Conservation (phyloP, 2,888 invertebrate genomes). For the Metalampra italica region DNA sequence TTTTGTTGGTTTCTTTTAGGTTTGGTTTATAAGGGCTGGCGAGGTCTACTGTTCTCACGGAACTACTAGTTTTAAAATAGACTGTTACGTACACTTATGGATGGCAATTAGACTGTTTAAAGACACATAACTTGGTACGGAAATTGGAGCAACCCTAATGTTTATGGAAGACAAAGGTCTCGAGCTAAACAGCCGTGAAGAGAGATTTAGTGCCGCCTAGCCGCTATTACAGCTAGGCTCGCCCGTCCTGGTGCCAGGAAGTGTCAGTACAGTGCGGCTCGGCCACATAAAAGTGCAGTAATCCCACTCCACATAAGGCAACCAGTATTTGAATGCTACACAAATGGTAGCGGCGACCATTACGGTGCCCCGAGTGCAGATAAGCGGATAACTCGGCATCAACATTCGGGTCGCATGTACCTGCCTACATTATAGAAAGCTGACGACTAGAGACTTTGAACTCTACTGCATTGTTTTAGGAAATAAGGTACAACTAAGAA, state of each 20-base stretch:
- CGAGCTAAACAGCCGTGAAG: neutral
- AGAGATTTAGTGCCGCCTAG: neutral
- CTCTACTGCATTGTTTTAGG: conserved; percentile 11
- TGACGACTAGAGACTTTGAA: neutral
- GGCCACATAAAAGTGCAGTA: conserved; percentile 20
- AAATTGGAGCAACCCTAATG: neutral
- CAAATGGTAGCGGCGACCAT: conserved; percentile 18
- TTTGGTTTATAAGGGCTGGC: no score
- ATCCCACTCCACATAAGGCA: conserved; percentile 14
- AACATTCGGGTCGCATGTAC: conserved; percentile 48
- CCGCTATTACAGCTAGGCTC: no score
- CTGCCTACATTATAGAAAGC: no score
- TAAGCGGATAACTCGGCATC: conserved; percentile 28
- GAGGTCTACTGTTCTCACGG: no score
- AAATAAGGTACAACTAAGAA: neutral
- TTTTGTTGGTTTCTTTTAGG: no score
- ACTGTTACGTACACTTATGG: no score
- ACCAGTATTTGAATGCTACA: conserved; percentile 12
- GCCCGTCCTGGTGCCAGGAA: neutral
- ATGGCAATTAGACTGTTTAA: no score
- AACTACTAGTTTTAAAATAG: no score
- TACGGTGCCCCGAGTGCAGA: conserved; percentile 12
- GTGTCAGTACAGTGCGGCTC: neutral
- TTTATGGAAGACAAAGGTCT: neutral
- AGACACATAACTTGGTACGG: no score